A percentile compares a stretch with the other conserved stretches of the same genome.
phyloP scores from a whole-genome alignment of 2,113 vertebrate species.

The Pachyramphus minor region DNA sequence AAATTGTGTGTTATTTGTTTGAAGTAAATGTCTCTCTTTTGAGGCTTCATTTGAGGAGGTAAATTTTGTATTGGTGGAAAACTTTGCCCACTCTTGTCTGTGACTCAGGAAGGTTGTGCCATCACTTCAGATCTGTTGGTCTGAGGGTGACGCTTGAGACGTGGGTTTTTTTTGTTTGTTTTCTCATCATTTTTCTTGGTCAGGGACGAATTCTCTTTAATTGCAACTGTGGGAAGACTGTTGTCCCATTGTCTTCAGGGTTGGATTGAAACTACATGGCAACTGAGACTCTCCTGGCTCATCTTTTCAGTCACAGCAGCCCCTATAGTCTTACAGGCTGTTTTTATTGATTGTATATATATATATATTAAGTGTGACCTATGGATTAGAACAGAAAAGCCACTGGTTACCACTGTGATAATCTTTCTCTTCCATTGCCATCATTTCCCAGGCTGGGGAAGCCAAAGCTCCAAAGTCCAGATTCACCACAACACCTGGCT shows the following conservation, averaged over 20 bases:
- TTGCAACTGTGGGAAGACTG: neutral
- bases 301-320: neutral
- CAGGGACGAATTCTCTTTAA: neutral
- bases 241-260: neutral
- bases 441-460: conserved; percentile 88
- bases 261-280: neutral
- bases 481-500: conserved; percentile 99
- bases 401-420: neutral
- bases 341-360: neutral
- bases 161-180: neutral
- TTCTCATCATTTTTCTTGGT: neutral
- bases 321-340: neutral
- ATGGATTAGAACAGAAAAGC: neutral
- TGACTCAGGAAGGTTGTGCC: fast-evolving
- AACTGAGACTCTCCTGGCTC: neutral
- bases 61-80: neutral
- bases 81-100: neutral
- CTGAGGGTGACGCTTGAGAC: neutral
- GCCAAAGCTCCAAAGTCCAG: conserved; percentile 97
- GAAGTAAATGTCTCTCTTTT: neutral
- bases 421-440: neutral
- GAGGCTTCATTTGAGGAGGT: neutral
- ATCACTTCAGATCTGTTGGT: neutral
- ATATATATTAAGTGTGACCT: neutral
- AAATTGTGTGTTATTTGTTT: neutral